Evolutionary conservation across 30 jellyfish, hydroid and myxozoan genomes (phyloP).

Genomic region (Hydractinia symbiolongicarpus): DNA sequence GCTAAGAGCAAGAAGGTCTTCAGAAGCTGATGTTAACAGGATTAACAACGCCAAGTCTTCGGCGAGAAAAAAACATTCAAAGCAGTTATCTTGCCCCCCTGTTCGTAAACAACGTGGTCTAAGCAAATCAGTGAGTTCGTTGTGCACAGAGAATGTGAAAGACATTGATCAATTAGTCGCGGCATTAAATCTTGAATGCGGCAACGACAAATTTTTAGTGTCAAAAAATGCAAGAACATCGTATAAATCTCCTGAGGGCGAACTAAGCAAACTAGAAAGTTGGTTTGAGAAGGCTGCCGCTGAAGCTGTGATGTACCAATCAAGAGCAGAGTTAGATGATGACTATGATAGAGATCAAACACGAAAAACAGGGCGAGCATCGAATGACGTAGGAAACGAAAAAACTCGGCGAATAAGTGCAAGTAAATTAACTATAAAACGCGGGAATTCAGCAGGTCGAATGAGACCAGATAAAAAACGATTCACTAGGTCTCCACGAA

Average conservation of each 20-base stretch:
- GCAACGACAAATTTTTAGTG: background rate
- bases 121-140: background rate
- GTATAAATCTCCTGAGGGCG: slow-evolving; percentile 26
- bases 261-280: slow-evolving; percentile 29
- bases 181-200: background rate
- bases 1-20: background rate
- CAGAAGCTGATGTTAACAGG: slow-evolving; percentile 2
- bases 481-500: background rate
- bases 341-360: background rate
- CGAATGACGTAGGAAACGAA: background rate
- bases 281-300: slow-evolving; percentile 47
- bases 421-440: background rate
- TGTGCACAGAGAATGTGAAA: background rate
- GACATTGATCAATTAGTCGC: slow-evolving; percentile 23
- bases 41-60: background rate
- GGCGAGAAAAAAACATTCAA: background rate
- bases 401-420: background rate
- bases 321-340: slow-evolving; percentile 1
- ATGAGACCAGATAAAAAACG: background rate
- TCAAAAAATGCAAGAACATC: slow-evolving; percentile 6
- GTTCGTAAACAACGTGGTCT: background rate
- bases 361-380: background rate
- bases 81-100: slow-evolving; percentile 14
- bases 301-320: slow-evolving; percentile 21
- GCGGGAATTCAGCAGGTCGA: background rate